Evolutionary conservation across 2,888 invertebrate genomes (phyloP), one percentile per base, ranked within the genome.

Genomic region (Cerceris rybyensis): DNA sequence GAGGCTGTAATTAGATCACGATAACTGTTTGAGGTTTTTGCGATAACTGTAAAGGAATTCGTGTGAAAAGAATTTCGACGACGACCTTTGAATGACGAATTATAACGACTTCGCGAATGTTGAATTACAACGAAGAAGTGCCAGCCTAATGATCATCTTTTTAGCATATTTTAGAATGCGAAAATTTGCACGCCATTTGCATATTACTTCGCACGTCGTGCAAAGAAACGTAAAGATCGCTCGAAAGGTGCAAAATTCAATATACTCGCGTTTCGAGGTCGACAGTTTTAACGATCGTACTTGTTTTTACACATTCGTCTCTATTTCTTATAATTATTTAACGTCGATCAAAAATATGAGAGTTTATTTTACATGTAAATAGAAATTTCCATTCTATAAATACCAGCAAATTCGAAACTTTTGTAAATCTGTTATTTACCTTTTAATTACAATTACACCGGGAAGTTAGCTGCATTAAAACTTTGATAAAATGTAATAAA

Each of bases 171-270:
- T 74, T 52, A 64, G 63, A 76, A 57, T 14, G 42, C 41, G 66
- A 39, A 65, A 64, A 78, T 68, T 76, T 76, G 64, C 78, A 65
- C 67, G n/a, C 49, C 61, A 68, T 78, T 76, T 78, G 67, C 76
- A 76, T 71, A 60, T 67, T 64, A 17, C 41, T 13, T 63, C 41
- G 55, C 64, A 46, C 16, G 65, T 61, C 61, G 61, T 16, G 60
- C 50, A 55, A 75, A 42, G 9, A 17, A 64, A 54, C 39, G 52
- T n/a, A 17, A 13, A 9, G 11, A 14, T 14, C 5, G 7, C 17
- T 13, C n/a, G 17, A 9, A 28, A 55, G 28, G 1, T 13, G 17
- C 17, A 9, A 43, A 0, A 11, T 8, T 14, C 8, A 8, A 28
- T 52, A 39, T 5, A n/a, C 28, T 17, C 42, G 9, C 5, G 50